Conservation (phyloP, 2,797 vertebrate species). For the Caiman crocodilus region DNA sequence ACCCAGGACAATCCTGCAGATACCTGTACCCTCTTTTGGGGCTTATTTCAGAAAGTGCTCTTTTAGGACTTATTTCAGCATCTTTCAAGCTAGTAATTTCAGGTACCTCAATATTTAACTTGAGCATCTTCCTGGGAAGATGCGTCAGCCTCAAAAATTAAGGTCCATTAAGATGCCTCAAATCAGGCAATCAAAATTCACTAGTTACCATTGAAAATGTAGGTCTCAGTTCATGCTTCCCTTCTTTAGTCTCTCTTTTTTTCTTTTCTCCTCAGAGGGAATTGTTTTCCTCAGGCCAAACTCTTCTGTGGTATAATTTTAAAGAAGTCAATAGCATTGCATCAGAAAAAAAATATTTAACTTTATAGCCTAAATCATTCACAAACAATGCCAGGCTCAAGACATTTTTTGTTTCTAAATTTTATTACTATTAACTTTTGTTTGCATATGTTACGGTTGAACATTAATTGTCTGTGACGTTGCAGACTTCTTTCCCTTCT, state of each 20-base stretch:
- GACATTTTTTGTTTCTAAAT: neutral
- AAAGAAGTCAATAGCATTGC: neutral
- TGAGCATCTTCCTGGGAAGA: neutral
- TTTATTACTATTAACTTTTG: neutral
- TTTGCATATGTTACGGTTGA: constrained; percentile 32
- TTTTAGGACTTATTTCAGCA: neutral
- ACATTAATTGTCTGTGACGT: neutral
- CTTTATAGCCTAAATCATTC: neutral
- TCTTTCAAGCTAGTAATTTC: neutral
- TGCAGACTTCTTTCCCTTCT: neutral
- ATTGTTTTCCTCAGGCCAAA: neutral
- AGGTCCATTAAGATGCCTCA: neutral
- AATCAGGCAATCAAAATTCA: neutral
- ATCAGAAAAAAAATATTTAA: neutral
- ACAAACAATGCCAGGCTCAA: neutral
- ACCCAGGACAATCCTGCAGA: neutral
- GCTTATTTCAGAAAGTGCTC: neutral
- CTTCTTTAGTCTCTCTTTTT: neutral
- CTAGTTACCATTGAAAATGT: neutral
- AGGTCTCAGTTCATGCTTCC: accelerated
- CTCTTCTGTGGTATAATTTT: neutral
- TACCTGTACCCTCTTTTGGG: neutral
- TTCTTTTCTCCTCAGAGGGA: neutral
- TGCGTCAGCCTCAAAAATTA: neutral
- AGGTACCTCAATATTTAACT: neutral